Evolutionary conservation across 2,888 invertebrate species (phyloP).

Genomic region (Bombyx huttoni): DNA sequence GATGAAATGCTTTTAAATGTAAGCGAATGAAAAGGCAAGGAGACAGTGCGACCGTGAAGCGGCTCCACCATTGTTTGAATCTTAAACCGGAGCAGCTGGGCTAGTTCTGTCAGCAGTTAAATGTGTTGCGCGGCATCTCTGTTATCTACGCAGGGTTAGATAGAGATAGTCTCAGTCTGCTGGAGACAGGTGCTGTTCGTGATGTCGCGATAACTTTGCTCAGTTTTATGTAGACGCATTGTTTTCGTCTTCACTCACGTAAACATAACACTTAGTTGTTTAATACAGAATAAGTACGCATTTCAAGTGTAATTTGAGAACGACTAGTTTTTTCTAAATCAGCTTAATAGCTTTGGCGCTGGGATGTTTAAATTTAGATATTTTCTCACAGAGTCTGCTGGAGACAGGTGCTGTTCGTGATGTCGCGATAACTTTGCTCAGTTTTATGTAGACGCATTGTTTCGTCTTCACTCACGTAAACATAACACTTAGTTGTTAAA

Average conservation of each 20-base stretch:
- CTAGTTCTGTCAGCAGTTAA: background rate
- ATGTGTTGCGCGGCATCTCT: background rate
- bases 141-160: background rate
- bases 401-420: background rate
- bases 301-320: no score
- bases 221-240: background rate
- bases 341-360: no score
- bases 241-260: background rate
- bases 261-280: no score
- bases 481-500: no score
- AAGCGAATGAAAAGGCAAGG: no score
- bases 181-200: background rate
- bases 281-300: no score
- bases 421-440: background rate
- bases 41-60: no score
- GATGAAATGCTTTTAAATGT: no score
- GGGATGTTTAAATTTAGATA: no score
- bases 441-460: background rate
- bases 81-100: background rate
- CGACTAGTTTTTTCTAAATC: no score
- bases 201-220: background rate
- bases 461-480: background rate
- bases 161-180: background rate
- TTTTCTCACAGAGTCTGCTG: background rate
- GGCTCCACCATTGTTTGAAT: no score